Evolutionary conservation across 2,888 invertebrate species (phyloP).

Genomic region (Cheilosia impressa): DNA sequence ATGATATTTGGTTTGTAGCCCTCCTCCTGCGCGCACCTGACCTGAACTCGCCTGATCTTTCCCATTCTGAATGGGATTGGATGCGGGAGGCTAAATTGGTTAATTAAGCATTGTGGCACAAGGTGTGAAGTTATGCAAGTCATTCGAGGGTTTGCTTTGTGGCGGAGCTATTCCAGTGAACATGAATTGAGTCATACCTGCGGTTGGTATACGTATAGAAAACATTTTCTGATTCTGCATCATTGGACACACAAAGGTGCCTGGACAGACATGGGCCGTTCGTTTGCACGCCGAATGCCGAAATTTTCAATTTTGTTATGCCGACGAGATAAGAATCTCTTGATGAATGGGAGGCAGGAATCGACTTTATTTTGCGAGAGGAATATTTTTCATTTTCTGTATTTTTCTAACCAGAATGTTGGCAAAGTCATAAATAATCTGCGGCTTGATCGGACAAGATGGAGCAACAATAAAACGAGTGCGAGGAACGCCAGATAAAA

Average conservation of each 20-base stretch:
- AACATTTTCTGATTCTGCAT: constrained; percentile 32
- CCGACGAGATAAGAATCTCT: constrained; percentile 60
- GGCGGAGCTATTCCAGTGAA: not conserved
- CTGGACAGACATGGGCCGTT: constrained; percentile 3
- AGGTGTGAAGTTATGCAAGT: constrained; percentile 73
- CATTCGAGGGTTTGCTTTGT: constrained; percentile 15
- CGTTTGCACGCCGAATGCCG: constrained; percentile 24
- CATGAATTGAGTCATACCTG: constrained; percentile 62
- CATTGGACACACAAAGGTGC: constrained; percentile 23
- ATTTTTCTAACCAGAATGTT: constrained; percentile 69
- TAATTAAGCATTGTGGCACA: constrained; percentile 69
- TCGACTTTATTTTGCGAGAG: constrained; percentile 45
- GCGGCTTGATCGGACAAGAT: constrained; percentile 62
- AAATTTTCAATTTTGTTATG: constrained; percentile 32
- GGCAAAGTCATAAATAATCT: constrained; percentile 65
- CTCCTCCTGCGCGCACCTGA: constrained; percentile 42
- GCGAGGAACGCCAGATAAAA: constrained; percentile 7
- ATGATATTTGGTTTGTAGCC: constrained; percentile 65
- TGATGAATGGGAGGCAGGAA: constrained; percentile 69
- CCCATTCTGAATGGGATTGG: constrained; percentile 38
- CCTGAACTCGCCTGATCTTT: constrained; percentile 65
- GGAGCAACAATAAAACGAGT: constrained; percentile 48
- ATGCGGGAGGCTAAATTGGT: constrained; percentile 70
- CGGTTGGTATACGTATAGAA: not conserved
- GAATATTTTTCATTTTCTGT: constrained; percentile 66